Conservation (phyloP, 1,140 invertebrate species). For the Neelides sp. region DNA sequence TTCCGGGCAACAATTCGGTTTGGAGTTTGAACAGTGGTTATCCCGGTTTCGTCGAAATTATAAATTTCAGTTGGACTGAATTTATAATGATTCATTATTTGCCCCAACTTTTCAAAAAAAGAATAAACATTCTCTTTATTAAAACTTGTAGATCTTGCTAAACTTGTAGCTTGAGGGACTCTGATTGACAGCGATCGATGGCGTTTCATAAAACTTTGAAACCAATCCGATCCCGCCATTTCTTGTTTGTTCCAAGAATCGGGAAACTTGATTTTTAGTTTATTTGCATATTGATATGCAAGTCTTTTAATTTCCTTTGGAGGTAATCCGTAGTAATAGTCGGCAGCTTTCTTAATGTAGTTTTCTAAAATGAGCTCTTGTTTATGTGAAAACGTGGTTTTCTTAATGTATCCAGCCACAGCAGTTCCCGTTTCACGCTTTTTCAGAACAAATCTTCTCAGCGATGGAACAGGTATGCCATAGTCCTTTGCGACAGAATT, state of each 20-base stretch:
- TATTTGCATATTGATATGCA: conserved; percentile 35
- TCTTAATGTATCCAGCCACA: background rate
- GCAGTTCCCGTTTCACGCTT: background rate
- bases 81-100: conserved; percentile 33
- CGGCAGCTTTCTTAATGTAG: conserved; percentile 32
- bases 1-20: conserved; percentile 34
- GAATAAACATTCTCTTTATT: conserved; percentile 38
- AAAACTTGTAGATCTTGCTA: conserved; percentile 39
- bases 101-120: conserved; percentile 36
- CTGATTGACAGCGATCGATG: conserved; percentile 37
- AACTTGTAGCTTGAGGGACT: conserved; percentile 37
- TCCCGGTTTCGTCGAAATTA: conserved; percentile 39
- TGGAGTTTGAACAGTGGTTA: conserved; percentile 39
- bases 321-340: conserved; percentile 35
- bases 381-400: background rate
- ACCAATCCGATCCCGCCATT: conserved; percentile 39
- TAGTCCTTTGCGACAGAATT: background rate
- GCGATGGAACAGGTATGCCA: background rate
- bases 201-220: conserved; percentile 37
- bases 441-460: background rate
- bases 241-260: conserved; percentile 32
- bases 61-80: conserved; percentile 36
- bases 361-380: conserved; percentile 26
- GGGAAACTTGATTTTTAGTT: conserved; percentile 34
- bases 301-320: conserved; percentile 35